Evolutionary conservation across 30 jellyfish, hydroid and myxozoan genomes (phyloP).

Genomic region (Aurelia aurita): DNA sequence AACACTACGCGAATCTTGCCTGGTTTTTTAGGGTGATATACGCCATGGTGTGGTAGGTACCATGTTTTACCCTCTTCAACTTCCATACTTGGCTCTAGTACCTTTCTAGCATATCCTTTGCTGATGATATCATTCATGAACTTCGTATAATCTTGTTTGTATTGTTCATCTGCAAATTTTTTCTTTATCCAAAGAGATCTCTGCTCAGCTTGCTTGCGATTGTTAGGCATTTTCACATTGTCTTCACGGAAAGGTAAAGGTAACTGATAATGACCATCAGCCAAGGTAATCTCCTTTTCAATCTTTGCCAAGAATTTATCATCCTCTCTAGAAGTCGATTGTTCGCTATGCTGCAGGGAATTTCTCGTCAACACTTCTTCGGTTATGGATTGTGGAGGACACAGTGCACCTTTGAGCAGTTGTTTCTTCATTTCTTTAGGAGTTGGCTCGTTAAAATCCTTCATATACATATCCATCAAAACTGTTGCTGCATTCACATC

Average conservation of each 20-base stretch:
- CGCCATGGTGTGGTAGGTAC: slow-evolving; percentile 38
- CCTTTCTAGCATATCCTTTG: slow-evolving; percentile 48
- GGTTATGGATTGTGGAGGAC: slow-evolving; percentile 30
- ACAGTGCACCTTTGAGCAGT: too few relatives aligned
- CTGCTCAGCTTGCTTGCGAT: slow-evolving; percentile 30
- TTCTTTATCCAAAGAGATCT: slow-evolving; percentile 35
- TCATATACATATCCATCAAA: too few relatives aligned
- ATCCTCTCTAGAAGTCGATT: too few relatives aligned
- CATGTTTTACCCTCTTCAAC: too few relatives aligned
- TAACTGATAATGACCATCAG: too few relatives aligned
- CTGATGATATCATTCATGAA: slow-evolving; percentile 43
- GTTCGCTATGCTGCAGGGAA: too few relatives aligned
- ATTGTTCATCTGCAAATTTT: neutral
- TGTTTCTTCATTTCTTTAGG: too few relatives aligned
- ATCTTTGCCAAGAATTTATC: too few relatives aligned
- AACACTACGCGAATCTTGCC: slow-evolving; percentile 53
- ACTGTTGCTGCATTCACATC: too few relatives aligned
- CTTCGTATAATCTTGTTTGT: slow-evolving; percentile 9
- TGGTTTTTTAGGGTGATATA: slow-evolving; percentile 19
- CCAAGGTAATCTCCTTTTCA: too few relatives aligned
- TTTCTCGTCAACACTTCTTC: slow-evolving; percentile 14
- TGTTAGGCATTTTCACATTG: slow-evolving; percentile 29
- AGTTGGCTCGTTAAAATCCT: too few relatives aligned
- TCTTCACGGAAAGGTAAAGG: too few relatives aligned
- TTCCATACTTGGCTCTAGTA: slow-evolving; percentile 20